phyloP scores from a whole-genome alignment of 2,888 invertebrate species.

The Aelia acuminata region DNA sequence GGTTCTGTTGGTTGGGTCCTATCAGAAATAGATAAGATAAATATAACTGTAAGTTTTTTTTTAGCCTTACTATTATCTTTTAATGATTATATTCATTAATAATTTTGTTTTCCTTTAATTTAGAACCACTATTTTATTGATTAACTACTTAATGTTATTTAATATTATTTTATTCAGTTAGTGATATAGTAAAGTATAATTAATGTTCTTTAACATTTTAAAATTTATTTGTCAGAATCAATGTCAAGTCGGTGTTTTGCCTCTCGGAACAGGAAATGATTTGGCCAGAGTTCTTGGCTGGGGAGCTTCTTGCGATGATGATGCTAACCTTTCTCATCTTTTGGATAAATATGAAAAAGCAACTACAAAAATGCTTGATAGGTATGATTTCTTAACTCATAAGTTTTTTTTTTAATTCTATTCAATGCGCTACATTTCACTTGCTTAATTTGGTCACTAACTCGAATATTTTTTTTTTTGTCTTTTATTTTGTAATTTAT shows the following conservation, averaged over 20 bases:
- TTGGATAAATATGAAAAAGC: conserved; percentile 95
- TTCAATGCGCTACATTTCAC: no score
- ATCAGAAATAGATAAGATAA: conserved; percentile 93
- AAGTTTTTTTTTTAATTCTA: not conserved
- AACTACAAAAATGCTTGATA: conserved; percentile 97
- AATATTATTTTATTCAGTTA: no score
- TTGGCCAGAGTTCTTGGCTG: conserved; percentile 95
- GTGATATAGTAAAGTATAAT: no score
- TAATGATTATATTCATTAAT: not conserved
- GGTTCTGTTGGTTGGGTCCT: conserved; percentile 99
- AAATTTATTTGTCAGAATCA: conserved; percentile 77
- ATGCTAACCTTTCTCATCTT: conserved; percentile 91
- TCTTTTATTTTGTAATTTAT: not conserved
- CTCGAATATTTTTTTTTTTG: not conserved
- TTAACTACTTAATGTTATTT: no score
- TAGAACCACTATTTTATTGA: no score
- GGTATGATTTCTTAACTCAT: conserved; percentile 72
- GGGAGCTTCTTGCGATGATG: conserved; percentile 97
- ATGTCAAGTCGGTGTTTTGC: conserved; percentile 95
- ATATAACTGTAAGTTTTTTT: conserved; percentile 86
- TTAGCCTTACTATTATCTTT: not conserved
- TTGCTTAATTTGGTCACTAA: not conserved
- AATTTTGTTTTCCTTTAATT: not conserved
- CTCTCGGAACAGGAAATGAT: conserved; percentile 96
- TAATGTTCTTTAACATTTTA: no score